Evolutionary conservation across 2,113 vertebrate genomes (phyloP).

Genomic region (Tautogolabrus adspersus): DNA sequence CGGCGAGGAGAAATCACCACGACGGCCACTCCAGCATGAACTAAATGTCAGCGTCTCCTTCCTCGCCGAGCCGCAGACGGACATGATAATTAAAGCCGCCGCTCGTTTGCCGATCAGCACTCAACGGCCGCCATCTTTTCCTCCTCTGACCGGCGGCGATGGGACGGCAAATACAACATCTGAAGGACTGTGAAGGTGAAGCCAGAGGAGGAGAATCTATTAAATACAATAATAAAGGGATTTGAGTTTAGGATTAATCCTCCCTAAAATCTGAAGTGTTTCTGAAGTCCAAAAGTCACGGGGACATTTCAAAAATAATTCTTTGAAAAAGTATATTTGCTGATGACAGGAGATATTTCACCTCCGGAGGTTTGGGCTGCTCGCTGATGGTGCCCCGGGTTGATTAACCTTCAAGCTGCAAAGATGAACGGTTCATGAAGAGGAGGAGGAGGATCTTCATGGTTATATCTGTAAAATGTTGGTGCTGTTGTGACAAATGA

Average conservation of each 20-base stretch:
- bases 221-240: conserved; percentile 2
- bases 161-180: neutral
- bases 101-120: neutral
- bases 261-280: conserved; percentile 5
- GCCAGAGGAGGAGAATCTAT: neutral
- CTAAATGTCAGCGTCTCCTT: conserved; percentile 62
- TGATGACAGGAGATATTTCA: conserved; percentile 11
- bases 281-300: neutral
- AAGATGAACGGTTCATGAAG: neutral
- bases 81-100: conserved; percentile 39
- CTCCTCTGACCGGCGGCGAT: neutral
- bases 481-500: too few species aligned
- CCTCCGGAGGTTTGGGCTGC: neutral
- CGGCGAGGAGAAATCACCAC: conserved; percentile 67
- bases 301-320: neutral
- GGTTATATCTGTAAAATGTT: too few species aligned
- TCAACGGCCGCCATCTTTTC: neutral
- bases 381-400: neutral
- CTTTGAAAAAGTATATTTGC: conserved; percentile 14
- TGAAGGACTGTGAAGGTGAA: conserved; percentile 13
- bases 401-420: neutral
- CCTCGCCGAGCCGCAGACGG: conserved; percentile 20
- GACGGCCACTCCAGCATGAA: conserved; percentile 75
- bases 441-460: neutral
- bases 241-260: conserved; percentile 5